Conservation (phyloP, 2,888 invertebrate genomes). For the Drosophila cyrtoloma region DNA sequence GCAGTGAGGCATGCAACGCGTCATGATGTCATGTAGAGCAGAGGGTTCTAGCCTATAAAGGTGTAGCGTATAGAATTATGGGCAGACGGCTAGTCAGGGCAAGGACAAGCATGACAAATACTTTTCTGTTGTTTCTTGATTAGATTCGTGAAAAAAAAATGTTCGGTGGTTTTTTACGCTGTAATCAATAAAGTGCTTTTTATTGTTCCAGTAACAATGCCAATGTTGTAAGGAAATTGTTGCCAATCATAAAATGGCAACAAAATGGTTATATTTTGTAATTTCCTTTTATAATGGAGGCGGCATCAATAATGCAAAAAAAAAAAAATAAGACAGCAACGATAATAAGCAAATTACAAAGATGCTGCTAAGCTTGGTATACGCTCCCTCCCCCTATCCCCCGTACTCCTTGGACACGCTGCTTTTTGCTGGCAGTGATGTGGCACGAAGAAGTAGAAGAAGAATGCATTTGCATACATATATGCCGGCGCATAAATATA, state of each 20-base stretch:
- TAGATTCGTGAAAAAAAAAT: slow-evolving; percentile 1
- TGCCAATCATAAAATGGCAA: slow-evolving; percentile 36
- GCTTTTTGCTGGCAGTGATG: slow-evolving; percentile 26
- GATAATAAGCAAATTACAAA: slow-evolving; percentile 73
- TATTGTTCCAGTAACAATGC: not conserved
- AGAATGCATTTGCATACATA: slow-evolving; percentile 66
- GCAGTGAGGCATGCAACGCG: slow-evolving; percentile 57
- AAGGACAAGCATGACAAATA: slow-evolving; percentile 37
- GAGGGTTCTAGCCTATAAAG: not conserved
- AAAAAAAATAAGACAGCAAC: slow-evolving; percentile 12
- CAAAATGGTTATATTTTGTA: slow-evolving; percentile 34
- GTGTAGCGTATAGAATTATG: slow-evolving; percentile 27
- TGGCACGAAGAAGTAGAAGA: slow-evolving; percentile 14
- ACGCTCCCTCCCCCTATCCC: not conserved
- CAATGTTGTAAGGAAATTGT: slow-evolving; percentile 12
- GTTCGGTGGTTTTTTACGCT: not conserved
- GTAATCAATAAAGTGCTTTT: slow-evolving; percentile 23
- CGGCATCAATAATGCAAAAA: slow-evolving; percentile 31
- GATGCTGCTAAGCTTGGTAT: slow-evolving; percentile 24
- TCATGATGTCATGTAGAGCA: slow-evolving; percentile 23
- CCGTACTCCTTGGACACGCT: not conserved
- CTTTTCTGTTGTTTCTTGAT: slow-evolving; percentile 13
- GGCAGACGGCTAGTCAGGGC: slow-evolving; percentile 5
- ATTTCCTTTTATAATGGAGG: slow-evolving; percentile 35
- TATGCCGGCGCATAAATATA: slow-evolving; percentile 73